phyloP scores from a whole-genome alignment of 2,113 vertebrate genomes.

The Uria lomvia region DNA sequence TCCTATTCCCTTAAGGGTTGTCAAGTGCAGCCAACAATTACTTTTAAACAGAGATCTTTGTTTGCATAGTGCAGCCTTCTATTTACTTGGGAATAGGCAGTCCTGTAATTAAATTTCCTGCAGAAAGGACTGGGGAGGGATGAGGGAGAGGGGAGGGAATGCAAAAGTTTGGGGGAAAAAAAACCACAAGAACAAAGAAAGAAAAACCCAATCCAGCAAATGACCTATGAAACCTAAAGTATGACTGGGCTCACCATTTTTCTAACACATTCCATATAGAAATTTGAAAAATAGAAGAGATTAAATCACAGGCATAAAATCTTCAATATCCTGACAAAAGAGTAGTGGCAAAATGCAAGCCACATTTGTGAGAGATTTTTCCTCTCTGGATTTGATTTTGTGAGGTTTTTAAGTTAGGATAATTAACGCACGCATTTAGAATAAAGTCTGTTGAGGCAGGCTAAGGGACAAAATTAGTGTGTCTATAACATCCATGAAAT shows the following conservation, averaged over 20 bases:
- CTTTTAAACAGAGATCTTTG: not conserved
- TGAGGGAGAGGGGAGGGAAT: not conserved
- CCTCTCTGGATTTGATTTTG: not conserved
- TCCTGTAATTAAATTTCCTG: slow-evolving; percentile 13
- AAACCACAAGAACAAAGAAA: not conserved
- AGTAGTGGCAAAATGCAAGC: not conserved
- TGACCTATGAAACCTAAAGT: not conserved
- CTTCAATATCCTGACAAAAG: not conserved
- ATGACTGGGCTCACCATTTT: not conserved
- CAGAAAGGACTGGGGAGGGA: not conserved
- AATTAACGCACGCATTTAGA: not conserved
- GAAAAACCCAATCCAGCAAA: not conserved
- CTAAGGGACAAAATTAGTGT: not conserved
- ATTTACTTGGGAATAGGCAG: not conserved
- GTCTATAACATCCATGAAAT: not conserved
- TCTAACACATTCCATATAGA: not conserved
- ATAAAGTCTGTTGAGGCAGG: not conserved
- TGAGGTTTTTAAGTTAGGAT: not conserved
- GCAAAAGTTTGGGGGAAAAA: not conserved
- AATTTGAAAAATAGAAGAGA: not conserved
- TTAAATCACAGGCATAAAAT: slow-evolving; percentile 18
- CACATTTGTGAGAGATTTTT: not conserved
- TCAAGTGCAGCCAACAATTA: not conserved
- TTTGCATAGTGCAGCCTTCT: not conserved
- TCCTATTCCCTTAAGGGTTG: not conserved